Evolutionary conservation across 2,113 vertebrate species (phyloP), one percentile per base, ranked within the genome.

Genomic region (Lagopus leucura): DNA sequence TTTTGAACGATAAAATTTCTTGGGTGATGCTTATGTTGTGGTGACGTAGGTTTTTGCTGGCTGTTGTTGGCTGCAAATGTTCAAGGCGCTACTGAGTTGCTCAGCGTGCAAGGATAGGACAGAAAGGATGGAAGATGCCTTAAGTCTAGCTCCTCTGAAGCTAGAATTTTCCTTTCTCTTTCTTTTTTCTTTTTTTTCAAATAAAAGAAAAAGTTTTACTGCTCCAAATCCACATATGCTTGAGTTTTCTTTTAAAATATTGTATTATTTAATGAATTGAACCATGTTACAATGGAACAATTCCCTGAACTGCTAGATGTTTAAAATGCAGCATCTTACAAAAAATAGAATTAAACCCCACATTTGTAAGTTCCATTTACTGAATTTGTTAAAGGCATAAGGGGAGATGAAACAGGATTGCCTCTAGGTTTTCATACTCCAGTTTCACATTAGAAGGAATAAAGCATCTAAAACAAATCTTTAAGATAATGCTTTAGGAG

Each of bases 91-190:
- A 22, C 48, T 14, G 66, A 73, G 34, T 38, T 63, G 19, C 58
- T 78, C 28, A 8, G 38, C 38, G 38, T 38, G 38, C 38, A 9
- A 38, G 38, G 38, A 38, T 38, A 38, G 38, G 38, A 38, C 10
- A 38, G 28, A 77, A 78, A 28, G 30, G 36, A 6, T 34, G n/a
- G 42, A 85, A 52, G 63, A 52, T 36, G 22, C 60, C 76, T 45
- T 18, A 32, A 55, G 28, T 22, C 6, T 11, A 47, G 13, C 24
- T 1, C 4, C 67, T 12, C 5, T 38, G 28, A 64, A 87, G 36
- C 3, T 24, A 7, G 16, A 8, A 5, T 8, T 45, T 45, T 21
- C 0, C 2, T 24, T 13, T 16, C 38, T 63, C 14, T 75, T 52
- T 15, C 61, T 48, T 13, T 38, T 27, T 14, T 65, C 43, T 13